phyloP scores from a whole-genome alignment of 2,888 invertebrate genomes.

The Anthophora plumipes region DNA sequence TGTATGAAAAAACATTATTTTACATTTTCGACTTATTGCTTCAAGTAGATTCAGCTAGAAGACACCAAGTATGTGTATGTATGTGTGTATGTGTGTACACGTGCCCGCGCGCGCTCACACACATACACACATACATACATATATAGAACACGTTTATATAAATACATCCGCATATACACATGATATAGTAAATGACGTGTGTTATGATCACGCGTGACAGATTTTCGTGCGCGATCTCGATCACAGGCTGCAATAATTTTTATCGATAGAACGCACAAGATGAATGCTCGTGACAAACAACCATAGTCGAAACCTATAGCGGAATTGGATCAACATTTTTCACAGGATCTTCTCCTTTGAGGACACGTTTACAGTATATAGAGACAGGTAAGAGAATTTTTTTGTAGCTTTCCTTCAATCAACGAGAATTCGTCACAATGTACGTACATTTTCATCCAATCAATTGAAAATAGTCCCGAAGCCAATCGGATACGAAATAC shows the following conservation, averaged over 20 bases:
- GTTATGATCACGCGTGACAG: conserved; percentile 54
- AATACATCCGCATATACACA: conserved; percentile 18
- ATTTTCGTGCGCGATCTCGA: conserved; percentile 25
- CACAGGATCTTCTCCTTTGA: not conserved
- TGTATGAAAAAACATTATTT: too few species aligned
- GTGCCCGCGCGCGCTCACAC: too few species aligned
- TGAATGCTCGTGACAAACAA: conserved; percentile 43
- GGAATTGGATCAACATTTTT: conserved; percentile 32
- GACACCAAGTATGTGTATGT: not conserved
- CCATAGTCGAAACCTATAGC: conserved; percentile 19
- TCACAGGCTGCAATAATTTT: conserved; percentile 43
- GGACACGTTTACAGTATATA: not conserved
- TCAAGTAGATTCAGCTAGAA: too few species aligned
- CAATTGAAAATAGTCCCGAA: not conserved
- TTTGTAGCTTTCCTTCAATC: too few species aligned
- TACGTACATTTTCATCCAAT: too few species aligned
- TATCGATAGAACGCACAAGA: conserved; percentile 25
- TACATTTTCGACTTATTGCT: too few species aligned
- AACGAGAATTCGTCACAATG: not conserved
- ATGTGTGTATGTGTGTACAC: too few species aligned
- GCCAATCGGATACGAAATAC: not conserved
- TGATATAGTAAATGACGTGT: conserved; percentile 45
- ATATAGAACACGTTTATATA: conserved; percentile 14
- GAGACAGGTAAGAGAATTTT: not conserved
- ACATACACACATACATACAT: too few species aligned